phyloP scores from a whole-genome alignment of 2,797 vertebrate genomes.

The Tenualosa thibaudeaui region DNA sequence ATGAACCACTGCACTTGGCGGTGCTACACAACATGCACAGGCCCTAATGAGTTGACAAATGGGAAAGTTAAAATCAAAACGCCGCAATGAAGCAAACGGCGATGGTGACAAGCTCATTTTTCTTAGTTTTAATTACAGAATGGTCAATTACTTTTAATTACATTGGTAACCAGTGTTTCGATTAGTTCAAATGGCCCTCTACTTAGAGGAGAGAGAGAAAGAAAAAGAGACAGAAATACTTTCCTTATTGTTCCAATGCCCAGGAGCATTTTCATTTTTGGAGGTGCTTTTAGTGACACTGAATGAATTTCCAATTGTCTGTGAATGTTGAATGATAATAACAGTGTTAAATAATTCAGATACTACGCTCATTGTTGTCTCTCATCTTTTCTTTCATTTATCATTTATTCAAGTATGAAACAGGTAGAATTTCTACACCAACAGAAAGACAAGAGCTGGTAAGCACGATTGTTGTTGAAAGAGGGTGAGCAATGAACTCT shows the following conservation, averaged over 20 bases:
- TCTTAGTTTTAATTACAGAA: conserved; percentile 18
- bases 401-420: not conserved
- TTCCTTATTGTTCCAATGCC: not conserved
- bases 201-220: not conserved
- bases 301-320: not conserved
- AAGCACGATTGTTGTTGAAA: not conserved
- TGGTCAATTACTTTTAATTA: conserved; percentile 24
- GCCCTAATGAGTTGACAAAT: conserved; percentile 25
- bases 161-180: conserved; percentile 23
- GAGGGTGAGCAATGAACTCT: not conserved
- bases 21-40: not conserved
- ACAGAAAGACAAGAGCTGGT: not conserved
- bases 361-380: not conserved
- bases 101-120: conserved; percentile 14
- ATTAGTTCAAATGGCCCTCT: conserved; percentile 3
- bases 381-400: not conserved
- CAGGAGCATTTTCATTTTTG: not conserved
- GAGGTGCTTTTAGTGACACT: not conserved
- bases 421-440: not conserved
- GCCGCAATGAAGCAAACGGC: conserved; percentile 7
- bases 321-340: not conserved
- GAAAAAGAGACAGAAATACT: not conserved
- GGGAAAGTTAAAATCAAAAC: conserved; percentile 27
- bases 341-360: not conserved
- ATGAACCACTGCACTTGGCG: not conserved